Base-by-base conservation (phyloP, 2,113 vertebrate genomes). In the Sapajus apella region DNA sequence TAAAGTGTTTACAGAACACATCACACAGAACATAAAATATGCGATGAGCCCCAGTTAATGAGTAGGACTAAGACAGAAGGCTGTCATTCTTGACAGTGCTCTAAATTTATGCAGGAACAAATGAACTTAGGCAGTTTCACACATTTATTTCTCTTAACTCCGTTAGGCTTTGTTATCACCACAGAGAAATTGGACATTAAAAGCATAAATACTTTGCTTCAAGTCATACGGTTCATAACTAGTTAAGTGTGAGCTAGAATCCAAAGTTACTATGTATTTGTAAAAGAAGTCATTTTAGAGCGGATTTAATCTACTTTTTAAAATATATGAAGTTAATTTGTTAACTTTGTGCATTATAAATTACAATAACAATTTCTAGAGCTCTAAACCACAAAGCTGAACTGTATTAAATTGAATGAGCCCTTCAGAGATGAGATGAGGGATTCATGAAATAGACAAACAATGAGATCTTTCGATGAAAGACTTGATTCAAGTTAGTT, bases 401-500 rank as follows among this genome's bases (percentile, higher is more conserved):
- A 95, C 96, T 98, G 97, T 98, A 97, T 92, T 97, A 96, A 97
- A 95, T 35, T 98, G 97, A 97, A 98, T 97, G 80, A 96, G 87
- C 91, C 90, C 92, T 97, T 98, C 55, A 98, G 90, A 97, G 95
- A 97, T 84, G 97, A 97, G 95, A 92, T 73, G 93, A 96, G 92
- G 90, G 84, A 98, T 97, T 97, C 96, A 97, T 96, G 82, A 95
- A 97, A 92, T 88, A 96, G 96, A 97, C 90, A 97, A 97, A 97
- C 91, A 98, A 72, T 91, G 73, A 89, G 89, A 81, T 87, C 80
- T 97, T 83, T 88, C 95, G 83, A 98, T 97, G 96, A 98, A 98
- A 98, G 98, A 91, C 96, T 95, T 94, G 47, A 98, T 98, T 98
- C 97, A 98, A 97, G 97, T 96, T 84, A 91, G 79, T 97, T 97